Percentiles rank a stretch among this genome's conserved stretches.
Evolutionary conservation across 2,113 vertebrate genomes (phyloP).

Genomic region (Pachycephala philippinensis): DNA sequence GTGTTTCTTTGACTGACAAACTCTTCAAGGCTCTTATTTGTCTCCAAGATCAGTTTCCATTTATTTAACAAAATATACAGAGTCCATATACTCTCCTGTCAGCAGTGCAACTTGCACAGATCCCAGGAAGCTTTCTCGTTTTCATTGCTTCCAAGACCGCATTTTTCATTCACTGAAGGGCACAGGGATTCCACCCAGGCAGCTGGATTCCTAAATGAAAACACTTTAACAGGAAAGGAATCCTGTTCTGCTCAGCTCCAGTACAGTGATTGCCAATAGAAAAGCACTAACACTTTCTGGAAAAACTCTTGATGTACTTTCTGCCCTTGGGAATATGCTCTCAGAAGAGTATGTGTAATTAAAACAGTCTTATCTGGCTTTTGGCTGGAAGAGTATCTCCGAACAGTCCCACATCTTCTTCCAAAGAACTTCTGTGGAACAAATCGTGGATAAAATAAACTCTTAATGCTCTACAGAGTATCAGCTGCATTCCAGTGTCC

Average conservation of each 20-base stretch:
- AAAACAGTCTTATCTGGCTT: background rate
- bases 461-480: background rate
- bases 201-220: background rate
- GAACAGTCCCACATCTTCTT: background rate
- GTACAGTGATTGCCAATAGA: background rate
- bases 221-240: background rate
- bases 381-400: background rate
- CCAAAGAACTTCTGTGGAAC: constrained; percentile 23
- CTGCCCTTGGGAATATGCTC: background rate
- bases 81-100: background rate
- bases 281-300: background rate
- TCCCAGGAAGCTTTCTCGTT: background rate
- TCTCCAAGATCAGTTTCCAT: background rate
- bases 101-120: background rate
- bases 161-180: background rate
- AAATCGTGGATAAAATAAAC: background rate
- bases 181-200: background rate
- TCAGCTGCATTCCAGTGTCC: background rate
- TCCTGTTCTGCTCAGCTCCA: background rate
- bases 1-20: background rate
- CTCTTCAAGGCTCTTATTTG: background rate
- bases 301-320: background rate
- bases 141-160: background rate
- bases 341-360: background rate
- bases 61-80: background rate